Percentiles rank a stretch among this genome's conserved stretches.
These are phyloP conservation scores for Drosophila biarmipes DNA, from an alignment of 1,140 invertebrate species.

Conservation along the genomic window DNA sequence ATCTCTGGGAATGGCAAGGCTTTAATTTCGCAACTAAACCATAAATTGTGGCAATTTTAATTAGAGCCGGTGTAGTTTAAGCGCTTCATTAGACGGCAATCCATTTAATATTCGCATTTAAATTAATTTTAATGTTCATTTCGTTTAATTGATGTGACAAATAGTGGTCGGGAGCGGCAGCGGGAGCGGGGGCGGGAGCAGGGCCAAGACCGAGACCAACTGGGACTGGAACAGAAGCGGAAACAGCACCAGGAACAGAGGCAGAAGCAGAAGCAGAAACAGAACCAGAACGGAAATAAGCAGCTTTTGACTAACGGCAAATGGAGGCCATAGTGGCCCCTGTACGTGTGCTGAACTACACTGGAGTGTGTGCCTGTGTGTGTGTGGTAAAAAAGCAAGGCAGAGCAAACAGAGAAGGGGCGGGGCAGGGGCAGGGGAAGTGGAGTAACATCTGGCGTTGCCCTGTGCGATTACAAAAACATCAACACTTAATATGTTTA, in stretches of 20 bases:
- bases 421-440: not conserved
- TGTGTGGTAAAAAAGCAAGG: conserved; percentile 9
- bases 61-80: conserved; percentile 13
- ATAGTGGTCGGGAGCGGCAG: conserved; percentile 4
- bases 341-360: not conserved
- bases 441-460: conserved; percentile 37
- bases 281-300: conserved; percentile 54
- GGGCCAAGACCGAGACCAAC: too few relatives aligned
- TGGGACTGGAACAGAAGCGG: not conserved
- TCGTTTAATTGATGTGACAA: conserved; percentile 43
- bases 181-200: not conserved
- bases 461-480: conserved; percentile 73
- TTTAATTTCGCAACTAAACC: not conserved
- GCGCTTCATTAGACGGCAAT: conserved; percentile 33
- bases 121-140: conserved; percentile 47
- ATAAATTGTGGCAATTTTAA: conserved; percentile 29
- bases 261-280: conserved; percentile 14
- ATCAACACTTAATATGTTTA: conserved; percentile 83
- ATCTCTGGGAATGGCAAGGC: not conserved
- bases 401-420: not conserved
- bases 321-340: conserved; percentile 25
- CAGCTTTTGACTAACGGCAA: conserved; percentile 40
- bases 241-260: conserved; percentile 1
- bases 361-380: conserved; percentile 8
- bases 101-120: conserved; percentile 36